Conservation (phyloP, 2,797 vertebrate species). For the Megalops cyprinoides region DNA sequence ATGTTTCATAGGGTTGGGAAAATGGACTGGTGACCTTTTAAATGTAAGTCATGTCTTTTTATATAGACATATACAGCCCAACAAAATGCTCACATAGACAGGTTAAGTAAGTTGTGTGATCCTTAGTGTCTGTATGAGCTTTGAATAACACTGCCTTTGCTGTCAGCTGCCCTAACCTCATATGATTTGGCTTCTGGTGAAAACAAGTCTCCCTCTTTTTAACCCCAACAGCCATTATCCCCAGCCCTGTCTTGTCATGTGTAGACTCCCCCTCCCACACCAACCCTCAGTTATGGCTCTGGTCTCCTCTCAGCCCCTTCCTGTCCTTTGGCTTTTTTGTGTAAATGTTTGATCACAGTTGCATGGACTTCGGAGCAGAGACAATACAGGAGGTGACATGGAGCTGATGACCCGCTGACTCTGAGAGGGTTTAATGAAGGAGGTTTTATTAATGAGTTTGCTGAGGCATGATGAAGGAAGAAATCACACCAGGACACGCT, state of each 20-base stretch:
- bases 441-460: background rate
- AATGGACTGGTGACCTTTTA: background rate
- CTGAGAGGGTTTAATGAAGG: background rate
- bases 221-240: background rate
- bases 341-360: background rate
- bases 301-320: background rate
- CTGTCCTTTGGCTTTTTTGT: background rate
- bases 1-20: too few species aligned
- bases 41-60: background rate
- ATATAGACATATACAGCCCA: background rate
- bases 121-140: background rate
- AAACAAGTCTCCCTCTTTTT: background rate
- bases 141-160: background rate
- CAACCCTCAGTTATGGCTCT: background rate
- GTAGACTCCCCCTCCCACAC: background rate
- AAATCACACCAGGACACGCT: background rate
- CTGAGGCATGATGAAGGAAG: background rate
- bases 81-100: background rate
- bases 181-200: background rate
- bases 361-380: background rate
- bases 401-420: background rate
- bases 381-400: background rate
- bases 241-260: background rate
- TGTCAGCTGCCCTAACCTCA: background rate
- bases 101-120: background rate